phyloP scores from a whole-genome alignment of 2,113 vertebrate genomes.

The Aramus guarauna region DNA sequence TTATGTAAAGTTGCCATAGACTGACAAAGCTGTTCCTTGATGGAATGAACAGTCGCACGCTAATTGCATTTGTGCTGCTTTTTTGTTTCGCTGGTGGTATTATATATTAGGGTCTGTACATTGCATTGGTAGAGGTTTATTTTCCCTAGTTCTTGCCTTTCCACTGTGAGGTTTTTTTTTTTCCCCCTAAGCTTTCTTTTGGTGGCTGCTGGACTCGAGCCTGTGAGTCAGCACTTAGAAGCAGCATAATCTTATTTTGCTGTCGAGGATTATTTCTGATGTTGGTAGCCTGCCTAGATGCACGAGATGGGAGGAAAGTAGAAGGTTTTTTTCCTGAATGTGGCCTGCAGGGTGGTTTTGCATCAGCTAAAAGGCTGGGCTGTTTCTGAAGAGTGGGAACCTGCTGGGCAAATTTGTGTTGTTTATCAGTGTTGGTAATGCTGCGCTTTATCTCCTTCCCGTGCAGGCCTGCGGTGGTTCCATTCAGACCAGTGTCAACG shows the following conservation, averaged over 20 bases:
- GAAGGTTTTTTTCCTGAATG: not conserved
- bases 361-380: not conserved
- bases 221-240: not conserved
- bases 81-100: not conserved
- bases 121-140: not conserved
- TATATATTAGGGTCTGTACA: rapidly evolving
- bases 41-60: rapidly evolving
- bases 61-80: not conserved
- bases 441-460: rapidly evolving
- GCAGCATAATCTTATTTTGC: not conserved
- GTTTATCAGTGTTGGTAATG: not conserved
- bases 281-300: not conserved
- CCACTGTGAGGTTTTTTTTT: not conserved
- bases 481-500: slow-evolving; percentile 91
- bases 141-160: not conserved
- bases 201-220: not conserved
- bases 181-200: not conserved
- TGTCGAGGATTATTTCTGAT: not conserved
- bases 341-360: not conserved
- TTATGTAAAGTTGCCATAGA: not conserved
- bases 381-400: not conserved
- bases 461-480: slow-evolving; percentile 93
- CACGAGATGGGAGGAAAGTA: not conserved
- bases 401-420: not conserved
- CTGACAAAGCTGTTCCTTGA: not conserved